A percentile compares a stretch with the other conserved stretches of the same genome.
These are phyloP conservation scores for Pachypeltis micranthus DNA, from an alignment of 1,140 invertebrate genomes.

Conservation along the genomic window DNA sequence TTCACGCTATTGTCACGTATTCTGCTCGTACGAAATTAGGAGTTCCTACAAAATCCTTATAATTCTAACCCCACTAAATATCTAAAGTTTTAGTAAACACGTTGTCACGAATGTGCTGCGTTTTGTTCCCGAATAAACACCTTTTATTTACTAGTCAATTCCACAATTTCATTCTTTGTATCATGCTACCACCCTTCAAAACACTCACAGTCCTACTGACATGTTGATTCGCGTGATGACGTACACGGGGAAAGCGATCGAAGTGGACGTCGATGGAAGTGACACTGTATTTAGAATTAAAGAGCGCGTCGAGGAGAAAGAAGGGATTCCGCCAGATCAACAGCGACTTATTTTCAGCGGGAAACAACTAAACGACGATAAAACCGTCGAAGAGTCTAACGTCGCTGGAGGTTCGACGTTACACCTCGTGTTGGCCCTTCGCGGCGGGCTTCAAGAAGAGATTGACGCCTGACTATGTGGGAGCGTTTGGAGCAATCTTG, in stretches of 20 bases:
- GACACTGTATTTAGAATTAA: slow-evolving; percentile 98
- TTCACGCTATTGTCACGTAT: too few species aligned
- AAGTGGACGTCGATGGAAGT: slow-evolving; percentile 97
- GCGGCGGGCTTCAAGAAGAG: slow-evolving; percentile 38
- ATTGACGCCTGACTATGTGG: too few species aligned
- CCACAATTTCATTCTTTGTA: too few species aligned
- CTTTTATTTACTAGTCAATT: too few species aligned
- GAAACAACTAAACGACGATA: slow-evolving; percentile 40
- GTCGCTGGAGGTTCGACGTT: slow-evolving; percentile 97
- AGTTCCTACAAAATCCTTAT: too few species aligned
- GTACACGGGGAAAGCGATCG: slow-evolving; percentile 31
- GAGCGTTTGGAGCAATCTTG: too few species aligned
- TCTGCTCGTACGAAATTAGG: too few species aligned
- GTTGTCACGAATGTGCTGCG: too few species aligned
- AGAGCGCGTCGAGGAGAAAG: slow-evolving; percentile 48
- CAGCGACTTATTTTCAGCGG: slow-evolving; percentile 9
- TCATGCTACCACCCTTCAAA: too few species aligned
- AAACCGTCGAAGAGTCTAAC: slow-evolving; percentile 97
- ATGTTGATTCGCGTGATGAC: slow-evolving; percentile 16
- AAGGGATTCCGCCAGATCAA: neutral
- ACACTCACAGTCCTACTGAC: too few species aligned
- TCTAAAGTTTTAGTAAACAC: too few species aligned
- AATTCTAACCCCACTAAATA: too few species aligned
- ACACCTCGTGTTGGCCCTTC: slow-evolving; percentile 90
- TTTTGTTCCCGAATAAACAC: neutral